Evolutionary conservation across 2,113 vertebrate genomes (phyloP).

Genomic region (Leucoraja erinaceus): DNA sequence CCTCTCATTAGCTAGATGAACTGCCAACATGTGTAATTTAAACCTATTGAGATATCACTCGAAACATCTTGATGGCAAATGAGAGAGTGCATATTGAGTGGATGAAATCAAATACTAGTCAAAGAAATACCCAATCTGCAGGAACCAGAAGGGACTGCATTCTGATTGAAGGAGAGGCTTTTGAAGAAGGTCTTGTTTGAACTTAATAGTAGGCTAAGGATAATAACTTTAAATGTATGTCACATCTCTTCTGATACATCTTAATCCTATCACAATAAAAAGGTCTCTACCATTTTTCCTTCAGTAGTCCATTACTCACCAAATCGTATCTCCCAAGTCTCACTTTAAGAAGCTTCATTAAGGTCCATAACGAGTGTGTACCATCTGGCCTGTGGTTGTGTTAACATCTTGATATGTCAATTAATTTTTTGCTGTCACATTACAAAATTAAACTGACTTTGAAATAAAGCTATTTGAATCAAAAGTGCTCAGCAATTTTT

Average conservation of each 20-base stretch:
- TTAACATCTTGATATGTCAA: constrained; percentile 6
- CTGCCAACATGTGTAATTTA: constrained; percentile 67
- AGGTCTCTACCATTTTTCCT: not conserved
- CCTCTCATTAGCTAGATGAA: constrained; percentile 67
- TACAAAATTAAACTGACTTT: constrained; percentile 18
- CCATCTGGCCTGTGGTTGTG: not conserved
- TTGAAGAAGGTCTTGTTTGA: not conserved
- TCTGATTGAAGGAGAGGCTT: not conserved
- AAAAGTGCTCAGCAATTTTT: not conserved
- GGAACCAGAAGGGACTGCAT: not conserved
- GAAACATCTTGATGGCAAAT: constrained; percentile 46
- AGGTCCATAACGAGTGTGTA: not conserved
- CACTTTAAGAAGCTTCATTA: not conserved
- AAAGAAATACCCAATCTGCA: not conserved
- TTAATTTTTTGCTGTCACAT: not conserved
- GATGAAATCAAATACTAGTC: constrained; percentile 5
- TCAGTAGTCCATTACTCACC: not conserved
- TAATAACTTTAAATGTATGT: not conserved
- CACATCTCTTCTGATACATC: not conserved
- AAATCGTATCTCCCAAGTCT: not conserved
- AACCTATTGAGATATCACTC: constrained; percentile 73
- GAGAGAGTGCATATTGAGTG: not conserved
- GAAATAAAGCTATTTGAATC: not conserved
- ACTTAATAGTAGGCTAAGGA: not conserved
- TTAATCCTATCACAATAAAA: constrained; percentile 16